phyloP scores from a whole-genome alignment of 2,797 vertebrate species.

The Cirrhinus mrigala region DNA sequence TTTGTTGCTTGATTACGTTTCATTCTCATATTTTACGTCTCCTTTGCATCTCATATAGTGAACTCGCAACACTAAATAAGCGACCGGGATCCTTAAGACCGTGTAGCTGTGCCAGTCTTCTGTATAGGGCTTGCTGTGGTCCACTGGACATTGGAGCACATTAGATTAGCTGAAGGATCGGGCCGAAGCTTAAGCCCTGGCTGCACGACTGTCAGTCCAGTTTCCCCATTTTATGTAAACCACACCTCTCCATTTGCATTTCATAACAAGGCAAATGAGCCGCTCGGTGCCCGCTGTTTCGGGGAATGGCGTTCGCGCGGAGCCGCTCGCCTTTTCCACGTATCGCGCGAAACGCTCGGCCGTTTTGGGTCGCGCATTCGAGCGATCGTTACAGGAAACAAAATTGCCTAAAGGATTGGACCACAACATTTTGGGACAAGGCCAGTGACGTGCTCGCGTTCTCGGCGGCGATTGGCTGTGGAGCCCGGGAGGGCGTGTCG shows the following conservation, averaged over 20 bases:
- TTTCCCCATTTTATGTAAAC: slow-evolving; percentile 8
- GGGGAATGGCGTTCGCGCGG: background rate
- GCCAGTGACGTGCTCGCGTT: slow-evolving; percentile 78
- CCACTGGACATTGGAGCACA: background rate
- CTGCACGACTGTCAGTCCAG: background rate
- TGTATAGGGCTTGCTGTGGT: background rate
- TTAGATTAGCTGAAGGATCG: background rate
- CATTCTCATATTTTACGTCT: too few species aligned
- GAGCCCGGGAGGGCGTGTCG: slow-evolving; percentile 76
- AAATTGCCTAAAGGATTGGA: slow-evolving; percentile 25
- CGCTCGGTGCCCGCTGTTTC: background rate
- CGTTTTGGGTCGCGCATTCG: background rate
- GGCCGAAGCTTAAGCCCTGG: background rate
- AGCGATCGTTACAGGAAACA: background rate
- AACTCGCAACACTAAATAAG: background rate
- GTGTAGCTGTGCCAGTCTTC: background rate
- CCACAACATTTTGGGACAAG: slow-evolving; percentile 62
- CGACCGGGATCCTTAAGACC: background rate
- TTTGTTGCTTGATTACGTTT: too few species aligned
- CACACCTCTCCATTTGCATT: slow-evolving; percentile 34
- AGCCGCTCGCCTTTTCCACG: too few species aligned
- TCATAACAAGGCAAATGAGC: slow-evolving; percentile 31
- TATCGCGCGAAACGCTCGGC: background rate
- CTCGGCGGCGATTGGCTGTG: slow-evolving; percentile 66
- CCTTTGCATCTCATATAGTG: background rate